Evolutionary conservation across 2,113 vertebrate species (phyloP).

Genomic region (Bufo bufo): DNA sequence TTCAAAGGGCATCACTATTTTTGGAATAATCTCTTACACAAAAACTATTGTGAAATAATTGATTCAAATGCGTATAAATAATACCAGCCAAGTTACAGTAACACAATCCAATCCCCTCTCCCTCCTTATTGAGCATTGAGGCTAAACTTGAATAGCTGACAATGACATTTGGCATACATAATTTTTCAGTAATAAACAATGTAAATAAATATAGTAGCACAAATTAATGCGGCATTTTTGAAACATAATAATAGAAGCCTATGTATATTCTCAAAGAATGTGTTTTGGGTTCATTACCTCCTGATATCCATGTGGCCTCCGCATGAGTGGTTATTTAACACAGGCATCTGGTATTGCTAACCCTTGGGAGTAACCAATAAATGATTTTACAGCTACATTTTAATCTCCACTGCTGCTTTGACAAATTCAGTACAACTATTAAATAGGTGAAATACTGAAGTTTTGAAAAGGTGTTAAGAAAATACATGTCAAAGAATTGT

Average conservation of each 20-base stretch:
- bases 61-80: conserved; percentile 25
- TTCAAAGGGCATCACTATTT: conserved; percentile 43
- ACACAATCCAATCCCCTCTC: background rate
- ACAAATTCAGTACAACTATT: conserved; percentile 26
- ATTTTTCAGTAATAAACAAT: background rate
- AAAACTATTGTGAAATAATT: background rate
- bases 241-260: conserved; percentile 32
- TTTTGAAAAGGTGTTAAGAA: conserved; percentile 17
- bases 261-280: conserved; percentile 3
- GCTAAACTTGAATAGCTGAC: background rate
- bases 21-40: conserved; percentile 24
- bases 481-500: conserved; percentile 18
- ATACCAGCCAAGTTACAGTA: conserved; percentile 13
- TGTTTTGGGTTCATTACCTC: conserved; percentile 55
- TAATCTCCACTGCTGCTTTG: conserved; percentile 54
- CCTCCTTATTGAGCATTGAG: background rate
- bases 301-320: conserved; percentile 37
- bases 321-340: conserved; percentile 59
- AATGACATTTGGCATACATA: background rate
- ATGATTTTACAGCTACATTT: conserved; percentile 53
- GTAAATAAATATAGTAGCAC: background rate
- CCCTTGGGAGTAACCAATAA: conserved; percentile 50
- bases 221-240: conserved; percentile 27
- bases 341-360: conserved; percentile 31
- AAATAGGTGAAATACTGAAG: conserved; percentile 26